Evolutionary conservation across 2,888 invertebrate genomes (phyloP), one percentile per base, ranked within the genome.

Genomic region (Zygaena filipendulae): DNA sequence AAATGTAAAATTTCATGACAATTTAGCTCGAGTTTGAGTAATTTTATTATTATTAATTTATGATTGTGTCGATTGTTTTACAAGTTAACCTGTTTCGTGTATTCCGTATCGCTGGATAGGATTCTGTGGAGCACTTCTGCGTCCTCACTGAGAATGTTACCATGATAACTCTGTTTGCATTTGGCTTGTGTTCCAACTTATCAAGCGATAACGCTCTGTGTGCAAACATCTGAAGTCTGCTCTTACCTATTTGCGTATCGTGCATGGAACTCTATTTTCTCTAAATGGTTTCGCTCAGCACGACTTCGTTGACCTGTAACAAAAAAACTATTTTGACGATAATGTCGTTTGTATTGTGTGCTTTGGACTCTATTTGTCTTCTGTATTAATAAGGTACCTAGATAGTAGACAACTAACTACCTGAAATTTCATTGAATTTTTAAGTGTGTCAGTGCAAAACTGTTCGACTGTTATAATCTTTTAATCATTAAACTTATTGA

Each of bases 121-220:
- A 66, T 56, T 62, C 71, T 69, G 67, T 52, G 47, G 47, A 49
- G 59, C 45, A 59, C 52, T 53, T 62, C 50, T 39, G 50, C 54
- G 60, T 63, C 56, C 49, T 49, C 56, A 47, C 52, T 52, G 45
- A 67, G 68, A 70, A 62, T 61, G 66, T 54, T 67, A 62, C 53
- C 75, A 75, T 74, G 77, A 79, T 79, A 77, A 75, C 56, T 50
- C 38, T 79, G 75, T 79, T 77, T 77, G 59, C 51, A 36, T 47
- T 49, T 39, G 71, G 75, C 72, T 77, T 77, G 72, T 77, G 70
- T 71, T 77, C 59, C 55, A 70, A 75, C 72, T 72, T 79, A 79
- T 79, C 77, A 74, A 61, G 56, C 58, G 77, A 77, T 79, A 79
- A 79, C 66, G 61, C 59, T 55, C 51, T 45, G 47, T 55, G 60